Evolutionary conservation across 2,797 vertebrate species (phyloP), one percentile per base, ranked within the genome.

Genomic region (Poecilia picta): DNA sequence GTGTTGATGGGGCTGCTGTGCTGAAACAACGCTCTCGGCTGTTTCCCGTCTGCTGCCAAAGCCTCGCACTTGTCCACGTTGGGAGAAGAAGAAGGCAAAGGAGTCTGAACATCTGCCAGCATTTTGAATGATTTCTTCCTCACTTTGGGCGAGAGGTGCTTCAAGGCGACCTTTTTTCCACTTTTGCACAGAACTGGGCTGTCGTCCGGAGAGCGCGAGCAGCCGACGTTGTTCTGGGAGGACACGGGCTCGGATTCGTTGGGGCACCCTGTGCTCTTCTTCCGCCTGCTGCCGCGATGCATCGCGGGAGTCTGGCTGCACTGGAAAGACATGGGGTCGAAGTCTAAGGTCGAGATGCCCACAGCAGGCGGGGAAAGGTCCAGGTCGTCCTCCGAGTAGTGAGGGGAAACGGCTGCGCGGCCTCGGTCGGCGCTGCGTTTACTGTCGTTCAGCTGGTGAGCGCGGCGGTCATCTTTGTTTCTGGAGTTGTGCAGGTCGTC

Each of bases 291-390:
- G 76, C 88, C 81, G 49, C 55, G 90, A 36, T 89, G 92, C 16
- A 59, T 84, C 18, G 87, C 80, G 0, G 91, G 88, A 1, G 88
- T 91, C 36, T 88, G 96, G 88, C 97, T 98, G 93, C 97, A 97
- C 88, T 98, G 98, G 85, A 98, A 99, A 53, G 97, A 97, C 97
- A 98, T 97, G 0, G 98, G 98, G 88, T 99, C 98, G n/a, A 98
- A 98, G 94, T 99, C 98, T 94, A 98, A 92, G 82, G 96, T 97
- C 45, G 97, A 97, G 0, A 98, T 96, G 5, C 97, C 97, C 0
- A 95, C 97, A 73, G 97, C 97, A 0, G 97, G 98, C 0, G 97
- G 97, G 81, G 96, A 93, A 46, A 95, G 94, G 89, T 98, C 94
- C 0, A 95, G 93, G 85, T 98, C 97, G 0, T 98, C 97, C 0